Conservation (phyloP, 2,797 vertebrate species). For the Adelosebastes latens region DNA sequence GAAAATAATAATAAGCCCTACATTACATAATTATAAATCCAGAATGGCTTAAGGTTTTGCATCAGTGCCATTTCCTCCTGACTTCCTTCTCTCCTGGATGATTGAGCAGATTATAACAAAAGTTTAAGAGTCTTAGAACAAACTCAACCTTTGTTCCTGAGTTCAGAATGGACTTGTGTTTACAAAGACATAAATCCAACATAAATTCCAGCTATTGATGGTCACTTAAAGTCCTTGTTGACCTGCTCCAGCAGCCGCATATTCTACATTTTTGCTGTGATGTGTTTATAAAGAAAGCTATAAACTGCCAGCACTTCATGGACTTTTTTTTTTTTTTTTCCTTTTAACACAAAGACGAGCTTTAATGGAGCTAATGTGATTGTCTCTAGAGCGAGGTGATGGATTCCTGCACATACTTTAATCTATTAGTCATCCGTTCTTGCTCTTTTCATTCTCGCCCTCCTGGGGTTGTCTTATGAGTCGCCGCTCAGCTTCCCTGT, state of each 20-base stretch:
- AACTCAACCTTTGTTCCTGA: constrained; percentile 50
- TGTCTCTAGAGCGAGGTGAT: constrained; percentile 63
- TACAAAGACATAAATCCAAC: constrained; percentile 70
- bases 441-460: constrained; percentile 40
- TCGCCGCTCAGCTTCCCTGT: constrained; percentile 9
- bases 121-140: constrained; percentile 30
- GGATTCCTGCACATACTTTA: constrained; percentile 69
- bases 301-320: constrained; percentile 56
- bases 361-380: constrained; percentile 70
- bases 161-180: constrained; percentile 60
- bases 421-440: constrained; percentile 67
- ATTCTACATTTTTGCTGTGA: constrained; percentile 67
- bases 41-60: not conserved
- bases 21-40: not conserved
- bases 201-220: constrained; percentile 63
- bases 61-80: not conserved
- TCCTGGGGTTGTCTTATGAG: constrained; percentile 51
- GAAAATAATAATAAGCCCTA: too few relatives aligned
- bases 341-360: constrained; percentile 55
- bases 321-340: not conserved
- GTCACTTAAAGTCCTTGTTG: constrained; percentile 61
- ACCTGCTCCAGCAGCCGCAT: constrained; percentile 60
- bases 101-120: constrained; percentile 34
- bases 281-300: constrained; percentile 72
- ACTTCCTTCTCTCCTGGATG: constrained; percentile 32